A percentile compares a stretch with the other conserved stretches of the same genome.
Evolutionary conservation across 1,140 invertebrate genomes (phyloP).

Genomic region (Steinernema khuongi): DNA sequence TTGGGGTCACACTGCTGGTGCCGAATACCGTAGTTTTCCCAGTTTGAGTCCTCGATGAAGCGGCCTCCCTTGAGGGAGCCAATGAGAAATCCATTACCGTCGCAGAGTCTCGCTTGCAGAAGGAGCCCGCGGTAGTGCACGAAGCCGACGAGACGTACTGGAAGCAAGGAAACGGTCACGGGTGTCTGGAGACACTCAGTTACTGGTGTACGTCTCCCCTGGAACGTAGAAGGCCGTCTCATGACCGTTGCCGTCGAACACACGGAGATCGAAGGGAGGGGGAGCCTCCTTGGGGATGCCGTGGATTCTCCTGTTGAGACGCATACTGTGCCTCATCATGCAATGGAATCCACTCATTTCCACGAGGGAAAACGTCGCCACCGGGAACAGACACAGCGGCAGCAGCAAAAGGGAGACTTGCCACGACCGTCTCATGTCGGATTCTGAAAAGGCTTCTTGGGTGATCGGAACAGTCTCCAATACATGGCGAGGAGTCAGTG

Average conservation of each 20-base stretch:
- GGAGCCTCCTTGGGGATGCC: constrained; percentile 29
- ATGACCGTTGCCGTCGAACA: constrained; percentile 29
- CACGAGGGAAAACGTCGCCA: neutral
- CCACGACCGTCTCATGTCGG: neutral
- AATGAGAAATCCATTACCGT: constrained; percentile 34
- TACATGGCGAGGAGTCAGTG: neutral
- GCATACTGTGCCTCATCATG: constrained; percentile 34
- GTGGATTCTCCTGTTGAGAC: constrained; percentile 33
- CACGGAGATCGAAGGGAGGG: constrained; percentile 37
- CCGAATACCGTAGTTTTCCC: constrained; percentile 35
- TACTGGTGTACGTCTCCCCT: constrained; percentile 41
- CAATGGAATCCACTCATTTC: constrained; percentile 38
- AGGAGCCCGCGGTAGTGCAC: constrained; percentile 38
- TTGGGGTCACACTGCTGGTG: constrained; percentile 32
- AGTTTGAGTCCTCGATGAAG: constrained; percentile 35
- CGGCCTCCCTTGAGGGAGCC: constrained; percentile 36
- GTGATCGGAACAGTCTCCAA: neutral
- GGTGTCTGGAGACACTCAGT: neutral
- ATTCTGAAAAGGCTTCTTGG: neutral
- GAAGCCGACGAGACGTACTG: constrained; percentile 39
- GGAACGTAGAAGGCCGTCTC: constrained; percentile 27
- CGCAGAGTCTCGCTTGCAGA: constrained; percentile 37
- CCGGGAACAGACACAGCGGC: neutral
- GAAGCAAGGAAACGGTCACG: constrained; percentile 13
- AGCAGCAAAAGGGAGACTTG: neutral